Percentiles rank a stretch among this genome's conserved stretches.
Evolutionary conservation across 2,113 vertebrate species (phyloP).

Genomic region (Ptilonorhynchus violaceus): DNA sequence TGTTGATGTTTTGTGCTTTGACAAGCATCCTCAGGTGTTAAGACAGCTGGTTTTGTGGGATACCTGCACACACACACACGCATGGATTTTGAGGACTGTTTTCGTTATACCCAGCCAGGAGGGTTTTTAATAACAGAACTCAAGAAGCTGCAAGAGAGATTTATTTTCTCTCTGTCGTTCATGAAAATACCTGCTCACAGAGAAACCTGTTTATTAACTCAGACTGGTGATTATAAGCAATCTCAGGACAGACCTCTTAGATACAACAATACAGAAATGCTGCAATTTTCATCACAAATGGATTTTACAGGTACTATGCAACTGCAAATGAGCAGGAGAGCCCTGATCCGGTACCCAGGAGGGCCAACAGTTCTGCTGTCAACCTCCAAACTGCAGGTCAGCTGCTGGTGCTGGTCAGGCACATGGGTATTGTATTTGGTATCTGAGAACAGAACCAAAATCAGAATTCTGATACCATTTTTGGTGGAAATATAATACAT

Average conservation of each 20-base stretch:
- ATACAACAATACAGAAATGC: background rate
- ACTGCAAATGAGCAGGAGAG: background rate
- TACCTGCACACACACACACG: background rate
- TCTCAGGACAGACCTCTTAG: background rate
- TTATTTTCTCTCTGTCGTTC: background rate
- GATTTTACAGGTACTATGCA: background rate
- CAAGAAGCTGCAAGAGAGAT: background rate
- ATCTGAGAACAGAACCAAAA: background rate
- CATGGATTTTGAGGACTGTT: background rate
- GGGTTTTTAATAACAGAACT: background rate
- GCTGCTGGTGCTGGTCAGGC: background rate
- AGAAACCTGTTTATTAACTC: background rate
- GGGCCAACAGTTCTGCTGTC: background rate
- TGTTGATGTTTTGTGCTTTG: background rate
- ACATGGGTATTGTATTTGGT: background rate
- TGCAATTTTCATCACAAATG: rapidly evolving
- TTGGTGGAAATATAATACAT: background rate
- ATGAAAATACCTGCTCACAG: background rate
- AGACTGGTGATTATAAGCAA: background rate
- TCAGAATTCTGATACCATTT: background rate
- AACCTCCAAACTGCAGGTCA: background rate
- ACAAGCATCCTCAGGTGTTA: background rate
- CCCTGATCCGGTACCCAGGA: background rate
- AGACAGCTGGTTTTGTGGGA: background rate
- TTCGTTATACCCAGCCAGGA: background rate